Base-by-base conservation (phyloP, 1,140 invertebrate genomes). In the Campoletis sonorensis region DNA sequence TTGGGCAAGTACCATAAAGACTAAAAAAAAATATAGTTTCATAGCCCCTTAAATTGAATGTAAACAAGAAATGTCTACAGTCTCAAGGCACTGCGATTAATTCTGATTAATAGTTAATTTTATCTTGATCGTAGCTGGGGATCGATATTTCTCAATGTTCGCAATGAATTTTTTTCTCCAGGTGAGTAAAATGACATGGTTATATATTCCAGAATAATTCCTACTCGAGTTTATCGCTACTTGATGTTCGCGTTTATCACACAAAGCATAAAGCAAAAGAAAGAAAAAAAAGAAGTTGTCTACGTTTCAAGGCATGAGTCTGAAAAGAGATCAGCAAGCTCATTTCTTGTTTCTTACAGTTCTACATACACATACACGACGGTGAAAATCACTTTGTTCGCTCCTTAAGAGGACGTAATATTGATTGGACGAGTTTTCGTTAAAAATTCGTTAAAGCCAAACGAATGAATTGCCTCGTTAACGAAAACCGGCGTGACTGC, bases 391-490 rank as follows among this genome's bases (percentile, higher is more conserved):
- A 58, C 33, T 73, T 37, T 61, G 49, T 76, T 75, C 71, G 18
- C 54, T 58, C 54, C 54, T n/a, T 58, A 58, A 58, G 21, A 58
- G 54, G 16, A 58, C 21, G 79, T 75, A 76, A 76, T 81, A 81
- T 81, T 81, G 30, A 81, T 75, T 75, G 79, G 58, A 75, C 71
- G 71, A 40, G 72, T 81, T 67, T 76, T 45, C 54, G 40, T 30
- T 27, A 30, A 73, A 68, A 75, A 76, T 67, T 58, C n/a, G n/a
- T 64, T 18, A 37, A 23, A 51, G 54, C 73, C 40, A 45, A 58
- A 26, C 61, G 61, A 75, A 81, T 81, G 49, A 68, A 81, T 76
- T 61, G 76, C 13, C 71, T 81, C 79, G 79, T 81, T 81, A 81
- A 15, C 58, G 58, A 61, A 49, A 40, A 64, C 30, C 54, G 58